A percentile compares a stretch with the other conserved stretches of the same genome.
phyloP scores from a whole-genome alignment of 1,140 invertebrate genomes.

The Leptopilina clavipes region DNA sequence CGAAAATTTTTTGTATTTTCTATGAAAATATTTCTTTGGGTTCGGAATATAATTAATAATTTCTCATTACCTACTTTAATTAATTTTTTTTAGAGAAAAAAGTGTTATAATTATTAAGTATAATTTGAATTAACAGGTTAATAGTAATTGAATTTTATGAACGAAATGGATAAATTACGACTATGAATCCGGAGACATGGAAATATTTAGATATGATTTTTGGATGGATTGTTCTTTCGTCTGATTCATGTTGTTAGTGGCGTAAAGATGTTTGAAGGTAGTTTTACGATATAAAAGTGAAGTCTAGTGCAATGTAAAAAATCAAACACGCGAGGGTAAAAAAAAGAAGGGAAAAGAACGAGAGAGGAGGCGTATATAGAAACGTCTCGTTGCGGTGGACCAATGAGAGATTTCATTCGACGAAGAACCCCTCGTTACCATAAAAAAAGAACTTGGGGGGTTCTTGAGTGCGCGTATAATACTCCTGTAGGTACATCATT shows the following conservation, averaged over 20 bases:
- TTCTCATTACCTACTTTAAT: too few relatives aligned
- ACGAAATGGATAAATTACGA: too few relatives aligned
- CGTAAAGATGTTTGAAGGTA: background rate
- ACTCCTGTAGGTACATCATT: conserved; percentile 27
- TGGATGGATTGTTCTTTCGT: too few relatives aligned
- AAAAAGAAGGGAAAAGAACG: background rate
- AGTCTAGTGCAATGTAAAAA: conserved; percentile 25
- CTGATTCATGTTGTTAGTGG: background rate
- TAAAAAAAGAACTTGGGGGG: conserved; percentile 12
- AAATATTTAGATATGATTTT: too few relatives aligned
- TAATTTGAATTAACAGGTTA: too few relatives aligned
- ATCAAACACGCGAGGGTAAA: background rate
- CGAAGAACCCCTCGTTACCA: conserved; percentile 28
- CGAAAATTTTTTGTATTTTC: too few relatives aligned
- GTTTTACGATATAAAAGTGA: conserved; percentile 12
- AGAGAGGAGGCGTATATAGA: background rate
- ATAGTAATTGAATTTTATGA: too few relatives aligned
- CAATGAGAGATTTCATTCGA: conserved; percentile 32
- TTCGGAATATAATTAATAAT: too few relatives aligned
- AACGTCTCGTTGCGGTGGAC: conserved; percentile 33
- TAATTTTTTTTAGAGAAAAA: too few relatives aligned
- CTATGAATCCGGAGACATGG: too few relatives aligned
- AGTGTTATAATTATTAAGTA: too few relatives aligned
- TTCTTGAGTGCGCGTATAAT: conserved; percentile 25
- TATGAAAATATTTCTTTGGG: too few relatives aligned